Base-by-base conservation (phyloP, 53 echinoderm and acorn worm species). In the Temnopleurus reevesii region DNA sequence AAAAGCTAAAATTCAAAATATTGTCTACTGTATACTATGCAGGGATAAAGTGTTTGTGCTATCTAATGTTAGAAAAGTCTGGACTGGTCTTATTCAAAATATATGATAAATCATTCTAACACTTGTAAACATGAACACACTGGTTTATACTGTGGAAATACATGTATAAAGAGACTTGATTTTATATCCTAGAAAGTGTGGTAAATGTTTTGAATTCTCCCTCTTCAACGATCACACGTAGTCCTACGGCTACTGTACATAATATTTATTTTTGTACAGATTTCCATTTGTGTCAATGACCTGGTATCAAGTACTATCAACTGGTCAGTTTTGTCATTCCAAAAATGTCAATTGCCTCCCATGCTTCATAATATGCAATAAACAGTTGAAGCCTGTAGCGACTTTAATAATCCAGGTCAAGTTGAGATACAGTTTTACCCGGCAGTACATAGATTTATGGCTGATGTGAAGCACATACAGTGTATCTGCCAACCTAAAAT, bases 361-460 rank as follows among this genome's bases (percentile, higher is more conserved):
- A 71, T 41, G 71, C 71, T 21, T 71, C 38, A 36, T 71, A 71
- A 71, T 71, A 71, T 43, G 71, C 43, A 71, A 71, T 71, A 71
- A 71, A 71, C 41, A 71, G 5, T 41, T 41, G 41, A 8, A n/a
- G 28, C 29, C 35, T 46, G 90, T 61, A 60, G 90, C 90, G 59
- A 81, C 46, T 81, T 81, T 80, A n/a, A n/a, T n/a, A n/a, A 81
- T 60, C 81, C 90, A 81, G 81, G 90, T 90, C 81, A 59, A 81
- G 81, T 47, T 18, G 81, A 46, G 34, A 89, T 53, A 28, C 24
- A 7, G 5, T 19, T 21, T 18, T 31, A 64, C 19, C 2, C 8
- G 36, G 71, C 21, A 5, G 25, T 8, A 24, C 24, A 56, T 12
- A 23, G 6, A 56, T 56, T 8, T 56, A 56, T 38, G 19, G 71